phyloP scores from a whole-genome alignment of 2,888 invertebrate genomes.

The Nymphalis polychloros region DNA sequence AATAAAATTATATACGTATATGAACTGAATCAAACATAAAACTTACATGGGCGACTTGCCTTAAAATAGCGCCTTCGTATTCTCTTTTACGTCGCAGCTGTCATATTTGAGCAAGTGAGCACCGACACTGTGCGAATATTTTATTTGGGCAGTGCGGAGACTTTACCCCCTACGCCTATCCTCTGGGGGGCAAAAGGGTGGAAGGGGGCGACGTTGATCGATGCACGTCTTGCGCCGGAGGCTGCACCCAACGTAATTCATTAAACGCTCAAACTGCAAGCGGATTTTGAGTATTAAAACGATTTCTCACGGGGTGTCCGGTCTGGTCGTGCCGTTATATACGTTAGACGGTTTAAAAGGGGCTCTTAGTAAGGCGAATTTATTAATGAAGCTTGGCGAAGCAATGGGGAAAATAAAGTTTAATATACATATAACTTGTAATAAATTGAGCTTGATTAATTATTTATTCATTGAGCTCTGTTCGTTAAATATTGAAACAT shows the following conservation, averaged over 20 bases:
- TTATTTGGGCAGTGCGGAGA: slow-evolving; percentile 78
- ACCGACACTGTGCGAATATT: slow-evolving; percentile 71
- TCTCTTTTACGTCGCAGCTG: slow-evolving; percentile 57
- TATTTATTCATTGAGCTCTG: not conserved
- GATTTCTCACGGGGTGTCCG: slow-evolving; percentile 79
- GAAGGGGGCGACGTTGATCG: slow-evolving; percentile 82
- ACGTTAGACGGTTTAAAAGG: slow-evolving; percentile 54
- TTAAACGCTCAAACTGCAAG: slow-evolving; percentile 81
- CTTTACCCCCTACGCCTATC: slow-evolving; percentile 67
- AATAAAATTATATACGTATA: not conserved
- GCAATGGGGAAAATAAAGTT: slow-evolving; percentile 36
- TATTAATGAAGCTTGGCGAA: slow-evolving; percentile 62
- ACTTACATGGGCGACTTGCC: slow-evolving; percentile 22
- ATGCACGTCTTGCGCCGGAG: slow-evolving; percentile 85
- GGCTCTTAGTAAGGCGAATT: slow-evolving; percentile 67
- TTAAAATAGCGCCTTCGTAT: slow-evolving; percentile 44
- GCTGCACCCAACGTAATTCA: slow-evolving; percentile 82
- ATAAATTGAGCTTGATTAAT: slow-evolving; percentile 5
- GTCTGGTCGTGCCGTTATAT: slow-evolving; percentile 65
- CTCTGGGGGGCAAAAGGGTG: slow-evolving; percentile 46
- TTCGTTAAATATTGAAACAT: not conserved
- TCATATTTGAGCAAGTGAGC: slow-evolving; percentile 68
- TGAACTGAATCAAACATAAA: slow-evolving; percentile 24
- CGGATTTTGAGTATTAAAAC: slow-evolving; percentile 81
- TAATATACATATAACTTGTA: slow-evolving; percentile 19